Evolutionary conservation across 1,140 invertebrate species (phyloP), one percentile per base, ranked within the genome.

Genomic region (Whitmania pigra): DNA sequence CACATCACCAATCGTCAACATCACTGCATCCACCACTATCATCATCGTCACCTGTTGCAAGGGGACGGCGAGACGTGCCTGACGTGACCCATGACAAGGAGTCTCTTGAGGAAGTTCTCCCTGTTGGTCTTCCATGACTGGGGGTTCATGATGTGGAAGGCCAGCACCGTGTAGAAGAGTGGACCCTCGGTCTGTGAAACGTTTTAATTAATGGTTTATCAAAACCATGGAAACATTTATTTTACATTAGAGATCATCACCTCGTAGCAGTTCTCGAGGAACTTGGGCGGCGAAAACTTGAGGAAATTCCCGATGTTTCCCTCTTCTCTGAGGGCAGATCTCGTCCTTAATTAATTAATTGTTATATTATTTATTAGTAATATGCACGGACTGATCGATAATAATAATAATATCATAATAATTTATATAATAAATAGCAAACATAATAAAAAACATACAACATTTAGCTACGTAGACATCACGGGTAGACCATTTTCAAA

Each of bases 251-350:
- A 57, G 40, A 20, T 22, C 5, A 73, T 77, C 74, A 83, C 82
- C 76, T 94, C 92, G 79, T 90, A 94, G 72, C 88, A 87, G 31
- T 86, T 88, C 78, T 95, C 92, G 3, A 94, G 73, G 83, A 81
- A 85, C 77, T 82, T 86, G 77, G 81, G 80, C 69, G 77, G 76
- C 13, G 85, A 77, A 11, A 84, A 80, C 76, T 89, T 87, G 67
- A 92, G 78, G 77, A 90, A 92, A 68, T 83, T 84, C 4, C 84
- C 82, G 25, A 92, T 79, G 72, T 87, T 86, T 78, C 88, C 88
- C 73, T 89, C 88, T 80, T 93, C 90, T 75, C 89, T 84, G 6
- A 85, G 81, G 20, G 87, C 86, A 71, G 88, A 88, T 69, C 91
- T 84, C 0, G 90, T 92, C 17, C 90, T 91, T 79, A 55, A 81